Base-by-base conservation (phyloP, 1,140 invertebrate genomes). In the Ericerus pela region DNA sequence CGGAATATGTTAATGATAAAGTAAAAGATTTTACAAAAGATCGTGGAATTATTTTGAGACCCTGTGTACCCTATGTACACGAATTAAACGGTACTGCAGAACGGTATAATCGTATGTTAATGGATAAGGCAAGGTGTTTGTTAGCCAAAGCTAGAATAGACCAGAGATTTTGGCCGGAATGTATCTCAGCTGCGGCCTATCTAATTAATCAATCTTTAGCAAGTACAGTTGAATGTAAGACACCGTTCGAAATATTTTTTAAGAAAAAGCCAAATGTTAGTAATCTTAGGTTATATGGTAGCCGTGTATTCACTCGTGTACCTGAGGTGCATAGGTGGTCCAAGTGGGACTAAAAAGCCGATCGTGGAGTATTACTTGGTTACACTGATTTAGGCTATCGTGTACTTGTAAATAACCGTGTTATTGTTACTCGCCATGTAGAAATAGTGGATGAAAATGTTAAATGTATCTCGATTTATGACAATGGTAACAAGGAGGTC, bases 271-370 rank as follows among this genome's bases (percentile, higher is more conserved):
- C 52, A 5, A 14, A 11, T 28, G 28, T 53, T 14, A 5, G 2
- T 4, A 18, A 53, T 30, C 20, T 53, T 3, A 12, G 11, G 8
- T 14, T 53, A 12, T 62, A 61, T 53, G 60, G 63, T 12, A 62
- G 60, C 56, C 60, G 24, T 59, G 59, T 60, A 2, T 64, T 60
- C 58, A 58, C 61, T 1, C 43, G 59, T 51, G 27, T 59, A 18
- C 62, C 59, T 20, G 61, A 60, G 51, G 37, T 59, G 33, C 38
- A 57, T 26, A 47, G 59, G 54, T 53, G 14, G 31, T 58, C 57
- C 0, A 64, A 64, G 52, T 63, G 54, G 58, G 59, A 60, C 22
- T 10, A 18, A 14, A 53, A 30, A 53, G 52, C 18, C 28, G 2
- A 30, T 3, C 26, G 22, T 8, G 52, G 52, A 14, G 28, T 53